Percentiles rank a stretch among this genome's conserved stretches.
Evolutionary conservation across 2,113 vertebrate genomes (phyloP).

Genomic region (Peucedramus taeniatus): DNA sequence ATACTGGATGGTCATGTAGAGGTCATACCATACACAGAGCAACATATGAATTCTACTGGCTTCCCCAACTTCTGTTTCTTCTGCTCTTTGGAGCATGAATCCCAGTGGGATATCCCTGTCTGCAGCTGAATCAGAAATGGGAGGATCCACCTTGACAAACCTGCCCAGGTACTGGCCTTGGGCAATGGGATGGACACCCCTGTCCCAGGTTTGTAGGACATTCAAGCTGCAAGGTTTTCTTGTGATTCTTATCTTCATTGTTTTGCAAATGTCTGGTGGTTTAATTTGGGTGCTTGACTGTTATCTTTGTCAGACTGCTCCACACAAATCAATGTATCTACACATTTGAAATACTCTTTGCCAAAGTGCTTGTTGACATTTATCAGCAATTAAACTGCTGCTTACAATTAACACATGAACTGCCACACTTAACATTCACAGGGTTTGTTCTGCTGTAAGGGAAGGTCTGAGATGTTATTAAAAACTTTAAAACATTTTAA

Average conservation of each 20-base stretch:
- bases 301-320: background rate
- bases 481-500: background rate
- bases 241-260: background rate
- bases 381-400: background rate
- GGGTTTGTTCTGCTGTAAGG: background rate
- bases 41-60: background rate
- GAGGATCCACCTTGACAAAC: background rate
- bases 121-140: background rate
- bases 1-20: background rate
- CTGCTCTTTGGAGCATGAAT: background rate
- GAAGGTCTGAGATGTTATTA: background rate
- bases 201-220: background rate
- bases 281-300: background rate
- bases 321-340: background rate
- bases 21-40: background rate
- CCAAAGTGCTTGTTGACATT: background rate
- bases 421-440: background rate
- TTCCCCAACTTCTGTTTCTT: background rate
- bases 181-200: rapidly evolving
- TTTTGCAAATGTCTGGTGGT: background rate
- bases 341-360: background rate
- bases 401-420: background rate
- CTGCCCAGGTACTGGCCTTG: background rate
- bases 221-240: background rate
- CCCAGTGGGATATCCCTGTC: background rate